Evolutionary conservation across 2,797 vertebrate genomes (phyloP), one percentile per base, ranked within the genome.

Genomic region (Acipenser transmontanus): DNA sequence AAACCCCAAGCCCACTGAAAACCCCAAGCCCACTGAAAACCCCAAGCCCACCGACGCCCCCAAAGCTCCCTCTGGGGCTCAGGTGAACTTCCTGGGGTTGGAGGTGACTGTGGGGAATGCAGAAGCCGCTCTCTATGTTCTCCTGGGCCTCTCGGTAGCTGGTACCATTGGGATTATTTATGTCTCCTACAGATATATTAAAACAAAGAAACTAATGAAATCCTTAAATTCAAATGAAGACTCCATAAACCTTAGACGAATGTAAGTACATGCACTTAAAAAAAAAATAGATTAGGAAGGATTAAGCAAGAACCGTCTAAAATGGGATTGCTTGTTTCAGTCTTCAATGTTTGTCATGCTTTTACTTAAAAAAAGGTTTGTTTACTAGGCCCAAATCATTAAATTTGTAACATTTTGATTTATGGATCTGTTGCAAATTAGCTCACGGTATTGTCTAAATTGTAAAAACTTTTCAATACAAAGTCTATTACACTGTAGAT

Each of bases 61-160:
- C 5, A 51, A 17, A 14, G 9, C 51, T 3, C 14, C 64, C 14
- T 12, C 54, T 48, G 17, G 47, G 17, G 8, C 13, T 34, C 70
- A 34, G 12, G 79, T 87, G 64, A 69, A 9, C 0, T 88, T 89
- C 74, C 73, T 89, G 61, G 84, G 87, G 0, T 66, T 84, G 79
- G 62, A 47, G 7, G 81, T 89, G 8, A 80, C 81, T 0, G 2
- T 20, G 17, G 0, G 6, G 0, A 75, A 81, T 8, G 86, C 85
- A 7, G 79, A 80, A 66, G 74, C 68, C 0, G 87, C 81, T 59
- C 79, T 89, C 1, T 70, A 78, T 54, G 51, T 64, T 50, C 76
- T 74, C 5, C 85, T 89, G 50, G 73, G 70, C 64, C 70, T 87
- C 0, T 70, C 85, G 11, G 9, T 83, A 14, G 67, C 73, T 7